Evolutionary conservation across 1,140 invertebrate genomes (phyloP), one percentile per base, ranked within the genome.

Genomic region (Drosophila truncata): DNA sequence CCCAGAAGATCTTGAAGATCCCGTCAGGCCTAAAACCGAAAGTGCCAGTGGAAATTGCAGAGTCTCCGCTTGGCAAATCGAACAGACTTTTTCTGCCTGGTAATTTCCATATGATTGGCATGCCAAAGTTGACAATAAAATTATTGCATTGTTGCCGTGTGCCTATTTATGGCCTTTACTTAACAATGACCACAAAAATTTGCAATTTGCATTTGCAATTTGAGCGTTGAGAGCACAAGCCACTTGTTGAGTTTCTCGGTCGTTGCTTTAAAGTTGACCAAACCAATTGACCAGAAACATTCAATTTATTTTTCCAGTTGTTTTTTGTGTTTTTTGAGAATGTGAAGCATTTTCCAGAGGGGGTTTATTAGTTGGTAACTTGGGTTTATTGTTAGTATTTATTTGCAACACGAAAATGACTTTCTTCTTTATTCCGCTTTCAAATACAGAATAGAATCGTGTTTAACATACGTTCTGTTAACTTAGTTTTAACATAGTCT

Each of bases 101-200:
- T 65, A 77, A 66, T 76, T 77, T 61, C 47, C 39, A 66, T 65
- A 55, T 49, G 50, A 61, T 78, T 78, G 63, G 20, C 73, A 76
- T 66, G 72, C 72, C 75, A 84, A 81, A 84, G 81, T 88, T 88
- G 84, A 87, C 83, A 87, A 88, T 82, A 83, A 86, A 79, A 79
- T 86, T 86, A 86, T 86, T 86, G 83, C 78, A 59, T 67, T 72
- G 74, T 41, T 76, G 60, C 41, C 20, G 69, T 82, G 70, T 65
- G 66, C 67, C 84, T 88, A 88, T 86, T 86, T 86, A 88, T 86
- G 80, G 83, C 84, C 83, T 86, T 86, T 80, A 80, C 33, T 77
- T 86, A 87, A 87, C 83, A 87, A 87, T 83, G 83, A 87, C 83
- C 83, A 87, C 83, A 87, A 86, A 86, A 88, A 86, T 86, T 76